Conservation (phyloP, 2,888 invertebrate species). For the Campoplex capitator region DNA sequence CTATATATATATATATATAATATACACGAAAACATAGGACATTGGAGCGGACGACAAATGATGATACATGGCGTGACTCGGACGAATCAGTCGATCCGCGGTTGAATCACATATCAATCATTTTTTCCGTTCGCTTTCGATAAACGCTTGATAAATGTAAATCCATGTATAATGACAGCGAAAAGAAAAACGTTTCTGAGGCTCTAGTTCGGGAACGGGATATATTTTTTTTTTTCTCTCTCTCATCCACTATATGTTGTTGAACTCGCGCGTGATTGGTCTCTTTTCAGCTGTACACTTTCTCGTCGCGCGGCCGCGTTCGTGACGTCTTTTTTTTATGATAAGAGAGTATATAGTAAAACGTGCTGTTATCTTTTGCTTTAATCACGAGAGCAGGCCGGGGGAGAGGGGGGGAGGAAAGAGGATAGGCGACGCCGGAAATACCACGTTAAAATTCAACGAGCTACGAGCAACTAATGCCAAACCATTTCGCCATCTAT, state of each 20-base stretch:
- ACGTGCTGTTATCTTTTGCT: conserved; percentile 30
- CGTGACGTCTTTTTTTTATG: conserved; percentile 48
- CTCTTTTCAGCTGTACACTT: conserved; percentile 29
- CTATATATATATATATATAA: conserved; percentile 1
- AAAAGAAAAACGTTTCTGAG: conserved; percentile 28
- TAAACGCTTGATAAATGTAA: conserved; percentile 57
- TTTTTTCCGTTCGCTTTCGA: conserved; percentile 53
- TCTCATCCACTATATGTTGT: not conserved
- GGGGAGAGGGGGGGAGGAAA: not conserved
- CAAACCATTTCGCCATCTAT: not conserved
- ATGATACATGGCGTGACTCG: conserved; percentile 63
- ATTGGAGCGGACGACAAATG: conserved; percentile 45
- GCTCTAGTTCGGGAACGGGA: not conserved
- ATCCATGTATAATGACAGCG: conserved; percentile 48
- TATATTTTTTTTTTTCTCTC: not conserved
- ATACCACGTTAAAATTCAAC: conserved; percentile 49
- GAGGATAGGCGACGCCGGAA: not conserved
- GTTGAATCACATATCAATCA: conserved; percentile 58
- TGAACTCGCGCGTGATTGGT: conserved; percentile 36
- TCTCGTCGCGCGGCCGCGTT: conserved; percentile 15
- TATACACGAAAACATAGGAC: not conserved
- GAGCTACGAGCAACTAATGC: conserved; percentile 26
- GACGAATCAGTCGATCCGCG: conserved; percentile 55
- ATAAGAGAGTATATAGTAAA: conserved; percentile 11
- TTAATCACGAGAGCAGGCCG: not conserved